phyloP scores from a whole-genome alignment of 2,888 invertebrate species.

The Hecatera dysodea region DNA sequence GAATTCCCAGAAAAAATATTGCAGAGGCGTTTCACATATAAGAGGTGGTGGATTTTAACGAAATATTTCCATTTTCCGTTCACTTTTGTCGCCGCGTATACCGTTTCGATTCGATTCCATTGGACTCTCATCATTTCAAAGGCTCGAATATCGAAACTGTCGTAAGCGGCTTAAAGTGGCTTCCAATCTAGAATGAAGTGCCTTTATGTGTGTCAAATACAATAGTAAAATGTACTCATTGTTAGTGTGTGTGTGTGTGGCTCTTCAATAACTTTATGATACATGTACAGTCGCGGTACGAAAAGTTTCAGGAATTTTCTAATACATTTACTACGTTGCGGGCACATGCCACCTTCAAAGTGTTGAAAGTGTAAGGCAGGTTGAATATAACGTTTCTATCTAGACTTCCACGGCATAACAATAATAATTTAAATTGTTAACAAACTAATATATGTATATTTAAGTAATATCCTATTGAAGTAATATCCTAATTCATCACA shows the following conservation, averaged over 20 bases:
- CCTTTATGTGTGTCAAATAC: slow-evolving; percentile 58
- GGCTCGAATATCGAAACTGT: slow-evolving; percentile 71
- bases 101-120: slow-evolving; percentile 64
- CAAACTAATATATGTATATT: not conserved
- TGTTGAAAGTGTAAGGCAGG: not conserved
- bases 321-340: slow-evolving; percentile 3
- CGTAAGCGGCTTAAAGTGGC: slow-evolving; percentile 75
- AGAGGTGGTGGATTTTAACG: not conserved
- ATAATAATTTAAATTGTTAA: not conserved
- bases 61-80: slow-evolving; percentile 18
- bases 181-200: slow-evolving; percentile 69
- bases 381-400: not conserved
- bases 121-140: slow-evolving; percentile 65
- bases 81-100: slow-evolving; percentile 39
- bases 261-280: slow-evolving; percentile 44
- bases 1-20: not conserved
- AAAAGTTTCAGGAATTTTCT: slow-evolving; percentile 16
- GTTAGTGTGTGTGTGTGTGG: slow-evolving; percentile 35
- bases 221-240: slow-evolving; percentile 42
- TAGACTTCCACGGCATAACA: not conserved
- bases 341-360: slow-evolving; percentile 5
- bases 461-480: not conserved
- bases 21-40: not conserved
- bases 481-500: not conserved
- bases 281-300: slow-evolving; percentile 7